These are phyloP conservation scores for Dendroctonus valens DNA, from an alignment of 1,140 invertebrate species.

Conservation along the genomic window DNA sequence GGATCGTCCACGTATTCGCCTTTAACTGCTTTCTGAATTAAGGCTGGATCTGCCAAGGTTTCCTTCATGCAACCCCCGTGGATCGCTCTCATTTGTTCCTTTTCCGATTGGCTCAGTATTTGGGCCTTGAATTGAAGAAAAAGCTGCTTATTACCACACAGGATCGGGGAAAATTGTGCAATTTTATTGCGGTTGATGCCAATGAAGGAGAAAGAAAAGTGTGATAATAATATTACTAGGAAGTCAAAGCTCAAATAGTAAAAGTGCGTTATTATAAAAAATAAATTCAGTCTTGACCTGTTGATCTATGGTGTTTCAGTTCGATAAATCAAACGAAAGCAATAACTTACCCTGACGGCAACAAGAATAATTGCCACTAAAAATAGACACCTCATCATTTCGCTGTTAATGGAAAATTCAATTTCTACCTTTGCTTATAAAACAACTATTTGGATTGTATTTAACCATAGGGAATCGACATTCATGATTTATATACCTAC, in stretches of 20 bases:
- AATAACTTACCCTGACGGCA: background rate
- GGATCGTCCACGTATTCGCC: conserved; percentile 46
- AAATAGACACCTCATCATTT: background rate
- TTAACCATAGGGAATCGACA: no score
- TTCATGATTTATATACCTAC: no score
- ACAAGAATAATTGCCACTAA: background rate
- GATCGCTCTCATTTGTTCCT: conserved; percentile 53
- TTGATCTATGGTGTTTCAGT: no score
- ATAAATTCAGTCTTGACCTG: no score
- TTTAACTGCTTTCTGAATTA: conserved; percentile 48
- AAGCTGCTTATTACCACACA: background rate
- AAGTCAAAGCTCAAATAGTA: no score
- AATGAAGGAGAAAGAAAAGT: no score
- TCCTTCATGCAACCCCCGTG: conserved; percentile 51
- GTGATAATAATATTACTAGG: no score
- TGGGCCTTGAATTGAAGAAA: conserved; percentile 12
- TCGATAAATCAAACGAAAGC: background rate
- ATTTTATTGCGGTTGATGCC: no score
- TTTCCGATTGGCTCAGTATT: conserved; percentile 53
- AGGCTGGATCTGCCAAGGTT: conserved; percentile 46
- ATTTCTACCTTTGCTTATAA: no score
- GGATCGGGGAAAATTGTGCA: background rate
- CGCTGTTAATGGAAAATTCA: no score
- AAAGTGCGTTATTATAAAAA: no score
- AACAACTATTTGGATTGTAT: no score